Conservation (phyloP, 2,113 vertebrate genomes). For the Theropithecus gelada region DNA sequence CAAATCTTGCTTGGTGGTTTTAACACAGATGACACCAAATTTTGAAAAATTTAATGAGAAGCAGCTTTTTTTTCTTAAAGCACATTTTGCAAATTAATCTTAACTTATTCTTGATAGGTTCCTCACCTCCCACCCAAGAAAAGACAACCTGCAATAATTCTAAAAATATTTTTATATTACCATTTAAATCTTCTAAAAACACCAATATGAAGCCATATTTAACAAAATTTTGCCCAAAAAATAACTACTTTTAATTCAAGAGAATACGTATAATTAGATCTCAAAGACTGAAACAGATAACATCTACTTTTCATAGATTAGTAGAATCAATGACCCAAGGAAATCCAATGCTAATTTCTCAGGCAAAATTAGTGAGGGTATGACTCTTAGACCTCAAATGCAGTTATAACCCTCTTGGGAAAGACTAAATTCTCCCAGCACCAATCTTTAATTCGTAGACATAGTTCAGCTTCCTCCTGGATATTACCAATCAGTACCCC, state of each 20-base stretch:
- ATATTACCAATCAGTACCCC: constrained; percentile 14
- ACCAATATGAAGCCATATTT: constrained; percentile 49
- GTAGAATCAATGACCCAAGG: constrained; percentile 74
- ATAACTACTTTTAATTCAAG: constrained; percentile 63
- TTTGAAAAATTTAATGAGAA: constrained; percentile 53
- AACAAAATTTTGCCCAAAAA: constrained; percentile 57
- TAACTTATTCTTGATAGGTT: background rate
- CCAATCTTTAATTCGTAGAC: constrained; percentile 67
- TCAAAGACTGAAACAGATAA: constrained; percentile 44
- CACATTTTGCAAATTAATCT: constrained; percentile 31
- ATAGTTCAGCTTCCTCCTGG: constrained; percentile 51
- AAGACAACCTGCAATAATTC: background rate
- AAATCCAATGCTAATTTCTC: constrained; percentile 79
- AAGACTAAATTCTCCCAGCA: constrained; percentile 29
- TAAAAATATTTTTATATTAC: constrained; percentile 21
- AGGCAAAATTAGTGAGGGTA: constrained; percentile 73
- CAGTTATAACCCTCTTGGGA: constrained; percentile 66
- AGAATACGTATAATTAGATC: constrained; percentile 53
- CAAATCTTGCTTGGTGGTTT: constrained; percentile 62
- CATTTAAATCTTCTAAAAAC: constrained; percentile 42
- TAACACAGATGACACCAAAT: constrained; percentile 62
- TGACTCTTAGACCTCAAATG: constrained; percentile 60
- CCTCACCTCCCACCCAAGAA: background rate
- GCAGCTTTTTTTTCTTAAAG: constrained; percentile 16
- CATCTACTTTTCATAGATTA: constrained; percentile 63